Conservation (phyloP, 2,797 vertebrate genomes). For the Bucorvus abyssinicus region DNA sequence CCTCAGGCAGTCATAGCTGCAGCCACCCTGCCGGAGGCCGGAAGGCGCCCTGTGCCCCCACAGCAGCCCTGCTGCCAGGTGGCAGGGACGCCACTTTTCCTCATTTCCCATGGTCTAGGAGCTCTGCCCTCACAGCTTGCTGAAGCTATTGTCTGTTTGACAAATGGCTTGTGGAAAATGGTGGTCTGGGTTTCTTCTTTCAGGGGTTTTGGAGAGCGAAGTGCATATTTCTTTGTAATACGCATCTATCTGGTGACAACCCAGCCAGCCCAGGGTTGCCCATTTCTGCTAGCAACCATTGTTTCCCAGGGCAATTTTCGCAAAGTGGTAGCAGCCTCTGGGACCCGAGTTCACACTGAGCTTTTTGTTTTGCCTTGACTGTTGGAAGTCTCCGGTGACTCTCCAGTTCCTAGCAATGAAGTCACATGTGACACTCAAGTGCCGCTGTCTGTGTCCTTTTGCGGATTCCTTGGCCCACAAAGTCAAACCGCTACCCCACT, state of each 20-base stretch:
- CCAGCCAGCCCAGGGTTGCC: not conserved
- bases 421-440: not conserved
- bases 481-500: not conserved
- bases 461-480: not conserved
- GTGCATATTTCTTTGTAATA: not conserved
- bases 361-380: not conserved
- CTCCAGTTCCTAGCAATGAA: not conserved
- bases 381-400: not conserved
- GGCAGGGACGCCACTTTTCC: not conserved
- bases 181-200: not conserved
- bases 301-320: not conserved
- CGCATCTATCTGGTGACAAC: not conserved
- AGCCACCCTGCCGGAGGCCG: accelerated
- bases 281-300: not conserved
- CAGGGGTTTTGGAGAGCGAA: not conserved
- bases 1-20: accelerated
- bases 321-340: not conserved
- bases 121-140: not conserved
- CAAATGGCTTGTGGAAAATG: not conserved
- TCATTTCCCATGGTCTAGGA: not conserved
- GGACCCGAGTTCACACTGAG: not conserved
- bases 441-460: not conserved
- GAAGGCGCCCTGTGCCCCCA: accelerated
- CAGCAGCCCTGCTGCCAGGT: not conserved
- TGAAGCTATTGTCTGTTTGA: not conserved